phyloP scores from a whole-genome alignment of 1,140 invertebrate species.

The Marisa cornuarietis region DNA sequence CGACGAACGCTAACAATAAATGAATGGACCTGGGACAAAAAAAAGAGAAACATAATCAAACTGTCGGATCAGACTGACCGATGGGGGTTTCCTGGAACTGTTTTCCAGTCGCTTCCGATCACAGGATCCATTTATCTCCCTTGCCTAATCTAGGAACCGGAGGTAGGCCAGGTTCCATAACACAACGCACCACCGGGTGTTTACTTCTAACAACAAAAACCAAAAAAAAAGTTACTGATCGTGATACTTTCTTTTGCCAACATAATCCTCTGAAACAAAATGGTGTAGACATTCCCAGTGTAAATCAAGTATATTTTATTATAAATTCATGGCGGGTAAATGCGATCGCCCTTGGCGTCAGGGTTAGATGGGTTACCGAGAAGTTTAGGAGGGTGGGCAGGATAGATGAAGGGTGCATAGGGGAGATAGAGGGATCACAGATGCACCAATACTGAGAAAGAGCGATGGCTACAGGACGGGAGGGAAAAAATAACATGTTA shows the following conservation, averaged over 20 bases:
- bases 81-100: not conserved
- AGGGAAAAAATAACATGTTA: too few species aligned
- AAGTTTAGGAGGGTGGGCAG: too few species aligned
- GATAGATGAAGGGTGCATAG: too few species aligned
- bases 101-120: constrained; percentile 12
- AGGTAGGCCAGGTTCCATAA: not conserved
- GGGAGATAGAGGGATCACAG: too few species aligned
- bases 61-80: too few species aligned
- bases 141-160: not conserved
- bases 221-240: not conserved
- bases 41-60: not conserved
- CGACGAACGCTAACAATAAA: too few species aligned
- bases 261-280: constrained; percentile 7
- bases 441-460: too few species aligned
- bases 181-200: not conserved
- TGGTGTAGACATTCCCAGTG: not conserved
- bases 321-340: too few species aligned
- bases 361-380: too few species aligned
- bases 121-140: constrained; percentile 15
- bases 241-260: constrained; percentile 7
- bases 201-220: not conserved
- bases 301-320: too few species aligned
- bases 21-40: not conserved
- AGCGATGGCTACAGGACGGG: too few species aligned
- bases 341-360: too few species aligned